These are phyloP conservation scores for Philantomba maxwellii DNA, from an alignment of 2,113 vertebrate genomes.

Conservation along the genomic window DNA sequence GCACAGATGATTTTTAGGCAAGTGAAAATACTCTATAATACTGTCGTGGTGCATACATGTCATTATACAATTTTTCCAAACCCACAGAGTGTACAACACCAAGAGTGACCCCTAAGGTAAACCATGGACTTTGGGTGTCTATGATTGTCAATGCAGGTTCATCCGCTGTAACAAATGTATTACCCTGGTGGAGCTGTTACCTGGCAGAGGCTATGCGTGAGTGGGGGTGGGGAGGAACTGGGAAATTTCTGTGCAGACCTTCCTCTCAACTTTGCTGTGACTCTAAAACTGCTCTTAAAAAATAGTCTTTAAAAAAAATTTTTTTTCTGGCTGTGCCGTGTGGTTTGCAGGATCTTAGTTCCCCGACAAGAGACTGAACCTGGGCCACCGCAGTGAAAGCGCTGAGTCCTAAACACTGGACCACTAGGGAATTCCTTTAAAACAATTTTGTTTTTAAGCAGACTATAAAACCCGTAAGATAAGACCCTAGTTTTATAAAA, in stretches of 20 bases:
- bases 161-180: neutral
- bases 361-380: neutral
- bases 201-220: neutral
- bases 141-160: neutral
- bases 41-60: neutral
- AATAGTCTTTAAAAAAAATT: neutral
- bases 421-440: neutral
- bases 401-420: neutral
- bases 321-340: neutral
- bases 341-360: neutral
- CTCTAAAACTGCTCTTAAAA: neutral
- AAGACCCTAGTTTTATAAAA: neutral
- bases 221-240: too few relatives aligned
- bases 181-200: too few relatives aligned
- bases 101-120: neutral
- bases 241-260: neutral
- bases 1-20: neutral
- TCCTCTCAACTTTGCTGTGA: neutral
- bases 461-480: neutral
- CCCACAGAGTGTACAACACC: neutral
- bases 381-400: neutral
- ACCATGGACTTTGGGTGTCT: neutral
- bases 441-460: neutral
- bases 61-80: neutral
- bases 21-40: neutral